Evolutionary conservation across 2,797 vertebrate genomes (phyloP).

Genomic region (Staurois parvus): DNA sequence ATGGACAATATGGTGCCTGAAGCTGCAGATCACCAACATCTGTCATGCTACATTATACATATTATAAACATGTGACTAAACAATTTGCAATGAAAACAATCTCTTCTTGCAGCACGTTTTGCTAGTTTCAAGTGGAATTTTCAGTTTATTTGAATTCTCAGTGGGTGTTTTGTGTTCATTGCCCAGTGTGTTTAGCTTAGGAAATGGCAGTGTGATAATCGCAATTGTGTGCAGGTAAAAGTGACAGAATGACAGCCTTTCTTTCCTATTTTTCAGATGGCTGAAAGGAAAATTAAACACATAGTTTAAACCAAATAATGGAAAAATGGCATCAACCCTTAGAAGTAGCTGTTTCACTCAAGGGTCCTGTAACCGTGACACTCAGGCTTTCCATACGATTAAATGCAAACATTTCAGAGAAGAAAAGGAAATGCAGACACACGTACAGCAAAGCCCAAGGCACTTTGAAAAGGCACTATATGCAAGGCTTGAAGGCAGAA

Average conservation of each 20-base stretch:
- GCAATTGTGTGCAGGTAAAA: constrained; percentile 22
- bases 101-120: neutral
- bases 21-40: neutral
- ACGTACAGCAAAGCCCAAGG: constrained; percentile 8
- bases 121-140: neutral
- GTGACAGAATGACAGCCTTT: constrained; percentile 23
- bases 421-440: constrained; percentile 25
- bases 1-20: no score
- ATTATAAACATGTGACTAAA: neutral
- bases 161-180: neutral
- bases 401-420: constrained; percentile 10
- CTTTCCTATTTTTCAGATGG: constrained; percentile 1
- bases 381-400: constrained; percentile 25
- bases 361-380: constrained; percentile 33
- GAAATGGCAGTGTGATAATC: constrained; percentile 15
- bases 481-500: neutral
- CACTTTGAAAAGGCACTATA: constrained; percentile 1
- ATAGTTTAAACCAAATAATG: constrained; percentile 12
- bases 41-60: neutral
- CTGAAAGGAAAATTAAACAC: constrained; percentile 29
- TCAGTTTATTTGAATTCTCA: constrained; percentile 25
- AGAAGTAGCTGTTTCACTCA: constrained; percentile 14
- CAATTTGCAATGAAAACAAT: neutral
- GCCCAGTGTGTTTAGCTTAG: constrained; percentile 6
- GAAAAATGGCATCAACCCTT: constrained; percentile 28